These are phyloP conservation scores for Colletes gigas DNA, from an alignment of 1,140 invertebrate species.

Conservation along the genomic window DNA sequence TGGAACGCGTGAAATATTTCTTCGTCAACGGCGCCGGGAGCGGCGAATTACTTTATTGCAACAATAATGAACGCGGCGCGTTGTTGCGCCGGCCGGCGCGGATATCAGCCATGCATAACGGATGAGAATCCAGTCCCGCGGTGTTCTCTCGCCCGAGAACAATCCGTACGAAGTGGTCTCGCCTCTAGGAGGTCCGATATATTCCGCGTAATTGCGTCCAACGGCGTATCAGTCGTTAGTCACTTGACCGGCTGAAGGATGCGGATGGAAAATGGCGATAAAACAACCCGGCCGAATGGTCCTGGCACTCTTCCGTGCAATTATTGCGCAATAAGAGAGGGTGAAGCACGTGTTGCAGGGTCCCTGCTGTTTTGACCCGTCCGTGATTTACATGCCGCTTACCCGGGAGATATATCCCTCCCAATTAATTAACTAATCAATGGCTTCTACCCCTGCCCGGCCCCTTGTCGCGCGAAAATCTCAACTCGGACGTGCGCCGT, in stretches of 20 bases:
- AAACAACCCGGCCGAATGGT: slow-evolving; percentile 43
- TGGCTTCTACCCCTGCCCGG: background rate
- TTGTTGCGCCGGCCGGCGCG: background rate
- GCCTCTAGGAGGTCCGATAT: slow-evolving; percentile 17
- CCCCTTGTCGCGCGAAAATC: too few relatives aligned
- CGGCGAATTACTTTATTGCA: slow-evolving; percentile 1
- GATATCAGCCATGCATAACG: slow-evolving; percentile 15
- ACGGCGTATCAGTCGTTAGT: slow-evolving; percentile 57
- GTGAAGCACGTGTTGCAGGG: slow-evolving; percentile 47
- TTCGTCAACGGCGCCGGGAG: background rate
- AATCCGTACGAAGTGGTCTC: background rate
- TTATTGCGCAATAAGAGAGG: slow-evolving; percentile 64
- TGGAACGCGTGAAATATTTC: slow-evolving; percentile 11
- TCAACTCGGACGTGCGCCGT: too few relatives aligned
- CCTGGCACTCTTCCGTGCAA: slow-evolving; percentile 57
- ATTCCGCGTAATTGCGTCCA: slow-evolving; percentile 46
- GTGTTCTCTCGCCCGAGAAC: background rate
- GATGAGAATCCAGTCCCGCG: slow-evolving; percentile 16
- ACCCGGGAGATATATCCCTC: background rate
- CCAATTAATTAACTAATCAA: slow-evolving; percentile 53
- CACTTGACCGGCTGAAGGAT: slow-evolving; percentile 51
- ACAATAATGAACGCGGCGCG: background rate
- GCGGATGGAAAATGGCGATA: slow-evolving; percentile 58
- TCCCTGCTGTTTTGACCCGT: slow-evolving; percentile 48
- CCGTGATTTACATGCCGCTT: slow-evolving; percentile 48